Conservation (phyloP, 2,888 invertebrate genomes). For the Oligia strigilis region DNA sequence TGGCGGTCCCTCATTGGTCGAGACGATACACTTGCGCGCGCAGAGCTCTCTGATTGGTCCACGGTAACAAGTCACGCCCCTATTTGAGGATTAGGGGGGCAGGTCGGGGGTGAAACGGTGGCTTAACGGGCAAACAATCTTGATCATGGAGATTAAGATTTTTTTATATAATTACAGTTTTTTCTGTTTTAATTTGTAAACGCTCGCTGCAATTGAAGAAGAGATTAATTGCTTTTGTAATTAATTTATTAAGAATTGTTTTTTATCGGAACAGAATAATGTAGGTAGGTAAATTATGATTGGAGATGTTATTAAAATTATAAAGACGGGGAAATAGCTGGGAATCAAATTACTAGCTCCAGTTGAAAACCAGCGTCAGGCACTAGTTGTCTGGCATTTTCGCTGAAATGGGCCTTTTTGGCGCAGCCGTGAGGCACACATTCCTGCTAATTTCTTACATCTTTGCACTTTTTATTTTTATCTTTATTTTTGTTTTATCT, state of each 20-base stretch:
- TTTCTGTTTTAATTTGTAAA: constrained; percentile 24
- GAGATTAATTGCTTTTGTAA: neutral
- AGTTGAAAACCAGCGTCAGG: too few relatives aligned
- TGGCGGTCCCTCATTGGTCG: constrained; percentile 81
- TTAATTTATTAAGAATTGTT: neutral
- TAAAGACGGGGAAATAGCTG: neutral
- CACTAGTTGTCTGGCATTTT: too few relatives aligned
- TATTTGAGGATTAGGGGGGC: constrained; percentile 79
- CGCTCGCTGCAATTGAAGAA: neutral
- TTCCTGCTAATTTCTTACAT: too few relatives aligned
- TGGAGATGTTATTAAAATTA: too few relatives aligned
- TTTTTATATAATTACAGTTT: constrained; percentile 4
- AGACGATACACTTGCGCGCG: constrained; percentile 72
- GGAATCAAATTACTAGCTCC: neutral
- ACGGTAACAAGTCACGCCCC: constrained; percentile 71
- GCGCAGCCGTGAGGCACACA: too few relatives aligned
- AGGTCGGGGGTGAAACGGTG: constrained; percentile 71
- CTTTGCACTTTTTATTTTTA: too few relatives aligned
- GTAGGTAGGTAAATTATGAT: neutral
- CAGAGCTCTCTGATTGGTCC: constrained; percentile 74
- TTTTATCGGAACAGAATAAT: neutral
- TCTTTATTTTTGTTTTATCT: too few relatives aligned
- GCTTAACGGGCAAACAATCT: constrained; percentile 64
- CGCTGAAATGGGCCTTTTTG: too few relatives aligned
- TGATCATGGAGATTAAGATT: constrained; percentile 74